Conservation (phyloP, 2,888 invertebrate species). For the Palloptera scutellata region DNA sequence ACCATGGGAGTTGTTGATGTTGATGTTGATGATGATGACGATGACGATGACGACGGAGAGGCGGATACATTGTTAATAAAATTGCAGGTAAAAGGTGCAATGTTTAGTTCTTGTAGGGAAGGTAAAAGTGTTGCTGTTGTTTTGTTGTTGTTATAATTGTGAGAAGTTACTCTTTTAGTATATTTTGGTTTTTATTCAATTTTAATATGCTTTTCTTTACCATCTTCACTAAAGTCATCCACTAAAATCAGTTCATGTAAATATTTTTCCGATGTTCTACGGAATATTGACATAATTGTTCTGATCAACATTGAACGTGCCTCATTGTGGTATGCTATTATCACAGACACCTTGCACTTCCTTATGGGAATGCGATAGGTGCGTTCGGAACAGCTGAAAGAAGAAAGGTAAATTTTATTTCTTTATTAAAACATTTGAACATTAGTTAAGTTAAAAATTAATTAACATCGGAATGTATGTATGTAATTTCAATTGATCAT, state of each 20-base stretch:
- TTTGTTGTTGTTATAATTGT: background rate
- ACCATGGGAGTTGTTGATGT: background rate
- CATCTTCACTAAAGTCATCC: conserved; percentile 56
- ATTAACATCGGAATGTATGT: too few relatives aligned
- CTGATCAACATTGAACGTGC: conserved; percentile 54
- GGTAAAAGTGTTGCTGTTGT: background rate
- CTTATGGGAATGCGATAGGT: conserved; percentile 39
- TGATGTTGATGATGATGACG: background rate
- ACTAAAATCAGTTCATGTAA: conserved; percentile 57
- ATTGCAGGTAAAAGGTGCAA: conserved; percentile 16
- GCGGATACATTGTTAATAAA: background rate
- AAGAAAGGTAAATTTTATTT: conserved; percentile 2
- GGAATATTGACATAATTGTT: conserved; percentile 52
- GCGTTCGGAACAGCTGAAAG: conserved; percentile 46
- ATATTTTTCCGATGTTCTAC: conserved; percentile 49
- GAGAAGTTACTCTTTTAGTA: background rate
- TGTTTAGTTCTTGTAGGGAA: conserved; percentile 11
- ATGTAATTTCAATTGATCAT: too few relatives aligned
- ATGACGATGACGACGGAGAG: background rate
- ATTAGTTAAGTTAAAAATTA: too few relatives aligned
- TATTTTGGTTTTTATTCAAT: too few relatives aligned
- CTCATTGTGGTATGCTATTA: conserved; percentile 58
- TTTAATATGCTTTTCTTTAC: conserved; percentile 40
- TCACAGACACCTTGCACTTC: conserved; percentile 49
- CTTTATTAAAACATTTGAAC: too few relatives aligned